phyloP scores from a whole-genome alignment of 1,140 invertebrate genomes.

The Thaumetopoea pityocampa region DNA sequence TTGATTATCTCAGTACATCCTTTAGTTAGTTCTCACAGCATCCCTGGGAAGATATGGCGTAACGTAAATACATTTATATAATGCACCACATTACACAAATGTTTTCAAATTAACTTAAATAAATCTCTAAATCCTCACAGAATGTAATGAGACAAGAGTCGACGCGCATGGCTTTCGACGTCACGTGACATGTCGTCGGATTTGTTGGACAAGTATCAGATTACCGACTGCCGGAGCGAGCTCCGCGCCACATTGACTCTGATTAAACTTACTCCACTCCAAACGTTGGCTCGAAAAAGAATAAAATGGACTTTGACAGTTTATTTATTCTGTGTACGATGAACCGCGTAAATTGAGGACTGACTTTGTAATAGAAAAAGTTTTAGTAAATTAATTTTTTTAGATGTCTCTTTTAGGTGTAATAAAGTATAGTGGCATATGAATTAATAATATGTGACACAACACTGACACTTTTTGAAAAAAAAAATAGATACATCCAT shows the following conservation, averaged over 20 bases:
- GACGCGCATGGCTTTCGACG: slow-evolving; percentile 23
- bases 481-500: no score
- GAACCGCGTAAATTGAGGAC: slow-evolving; percentile 1
- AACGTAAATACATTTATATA: no score
- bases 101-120: no score
- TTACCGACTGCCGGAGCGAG: slow-evolving; percentile 36
- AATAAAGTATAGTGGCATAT: slow-evolving; percentile 1
- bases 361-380: slow-evolving; percentile 10
- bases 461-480: no score
- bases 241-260: slow-evolving; percentile 21
- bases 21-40: no score
- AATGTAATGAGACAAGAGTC: not conserved
- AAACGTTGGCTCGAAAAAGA: slow-evolving; percentile 30
- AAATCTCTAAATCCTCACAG: no score
- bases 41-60: no score
- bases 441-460: no score
- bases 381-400: slow-evolving; percentile 6
- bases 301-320: slow-evolving; percentile 29
- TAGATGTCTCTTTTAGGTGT: not conserved
- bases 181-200: slow-evolving; percentile 36
- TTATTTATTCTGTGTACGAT: slow-evolving; percentile 15
- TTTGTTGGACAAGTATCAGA: slow-evolving; percentile 42
- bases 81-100: no score
- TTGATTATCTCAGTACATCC: no score
- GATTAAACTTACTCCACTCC: slow-evolving; percentile 41